phyloP scores from a whole-genome alignment of 2,797 vertebrate species.

The Anniella stebbinsi region DNA sequence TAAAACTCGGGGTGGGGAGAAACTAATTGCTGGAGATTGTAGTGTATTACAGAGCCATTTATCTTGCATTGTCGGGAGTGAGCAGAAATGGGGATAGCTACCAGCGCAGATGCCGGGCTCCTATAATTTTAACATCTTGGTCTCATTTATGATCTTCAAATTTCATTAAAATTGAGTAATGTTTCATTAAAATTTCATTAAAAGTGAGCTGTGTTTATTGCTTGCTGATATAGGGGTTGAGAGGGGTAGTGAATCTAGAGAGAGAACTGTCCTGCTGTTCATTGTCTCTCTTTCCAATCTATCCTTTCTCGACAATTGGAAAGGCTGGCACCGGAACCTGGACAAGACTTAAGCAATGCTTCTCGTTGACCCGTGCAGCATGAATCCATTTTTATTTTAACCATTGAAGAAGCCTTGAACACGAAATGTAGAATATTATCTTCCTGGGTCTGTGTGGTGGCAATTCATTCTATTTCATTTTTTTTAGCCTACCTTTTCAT shows the following conservation, averaged over 20 bases:
- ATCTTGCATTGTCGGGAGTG: neutral
- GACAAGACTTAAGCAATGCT: neutral
- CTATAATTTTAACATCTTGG: constrained; percentile 1
- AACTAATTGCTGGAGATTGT: neutral
- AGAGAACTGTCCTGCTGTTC: neutral
- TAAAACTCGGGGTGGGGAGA: neutral
- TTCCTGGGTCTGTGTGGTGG: neutral
- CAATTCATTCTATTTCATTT: neutral
- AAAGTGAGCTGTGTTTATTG: neutral
- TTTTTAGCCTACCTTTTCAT: neutral
- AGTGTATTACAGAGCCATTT: neutral
- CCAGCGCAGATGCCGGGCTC: neutral
- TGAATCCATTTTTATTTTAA: neutral
- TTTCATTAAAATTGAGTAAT: constrained; percentile 3
- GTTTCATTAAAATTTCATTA: constrained; percentile 13
- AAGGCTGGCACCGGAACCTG: neutral
- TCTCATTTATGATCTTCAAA: constrained; percentile 11
- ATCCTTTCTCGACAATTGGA: neutral
- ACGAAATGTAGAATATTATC: too few species aligned
- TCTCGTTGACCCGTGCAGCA: neutral
- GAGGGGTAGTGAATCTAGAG: neutral
- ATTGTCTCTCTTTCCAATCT: neutral
- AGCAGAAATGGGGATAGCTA: neutral
- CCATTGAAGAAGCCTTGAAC: neutral
- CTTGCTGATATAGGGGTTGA: neutral